phyloP scores from a whole-genome alignment of 2,113 vertebrate species.

The Lanius collurio region DNA sequence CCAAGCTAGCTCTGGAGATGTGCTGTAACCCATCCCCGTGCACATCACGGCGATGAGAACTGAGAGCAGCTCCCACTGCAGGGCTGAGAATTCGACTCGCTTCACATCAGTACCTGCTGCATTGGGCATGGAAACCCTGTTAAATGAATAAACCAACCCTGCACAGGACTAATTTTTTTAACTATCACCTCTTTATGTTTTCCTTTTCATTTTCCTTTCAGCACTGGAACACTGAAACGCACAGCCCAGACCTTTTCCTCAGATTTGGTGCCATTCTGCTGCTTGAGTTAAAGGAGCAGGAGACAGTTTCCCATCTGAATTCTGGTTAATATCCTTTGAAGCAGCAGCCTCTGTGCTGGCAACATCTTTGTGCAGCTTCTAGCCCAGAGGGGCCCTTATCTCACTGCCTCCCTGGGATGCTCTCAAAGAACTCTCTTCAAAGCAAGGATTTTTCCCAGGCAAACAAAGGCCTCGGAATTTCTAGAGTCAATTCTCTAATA shows the following conservation, averaged over 20 bases:
- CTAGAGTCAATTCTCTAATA: neutral
- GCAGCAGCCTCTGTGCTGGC: neutral
- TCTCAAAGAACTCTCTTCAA: neutral
- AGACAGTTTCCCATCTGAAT: neutral
- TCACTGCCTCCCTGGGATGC: neutral
- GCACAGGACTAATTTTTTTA: rapidly evolving
- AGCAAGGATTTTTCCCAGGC: neutral
- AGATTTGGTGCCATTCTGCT: neutral
- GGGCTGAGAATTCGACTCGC: rapidly evolving
- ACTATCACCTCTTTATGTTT: neutral
- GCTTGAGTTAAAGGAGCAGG: neutral
- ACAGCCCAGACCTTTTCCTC: neutral
- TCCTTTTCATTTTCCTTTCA: neutral
- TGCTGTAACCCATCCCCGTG: neutral
- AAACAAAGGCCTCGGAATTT: neutral
- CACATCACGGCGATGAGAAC: rapidly evolving
- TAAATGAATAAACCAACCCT: rapidly evolving
- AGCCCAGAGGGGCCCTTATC: neutral
- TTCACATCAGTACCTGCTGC: neutral
- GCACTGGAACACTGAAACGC: neutral
- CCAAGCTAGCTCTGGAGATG: neutral
- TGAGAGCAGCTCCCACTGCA: neutral
- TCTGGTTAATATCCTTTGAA: neutral
- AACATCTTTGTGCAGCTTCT: neutral
- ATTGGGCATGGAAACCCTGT: rapidly evolving